A percentile compares a stretch with the other conserved stretches of the same genome.
phyloP scores from a whole-genome alignment of 2,888 invertebrate genomes.

The Agrotis exclamationis region DNA sequence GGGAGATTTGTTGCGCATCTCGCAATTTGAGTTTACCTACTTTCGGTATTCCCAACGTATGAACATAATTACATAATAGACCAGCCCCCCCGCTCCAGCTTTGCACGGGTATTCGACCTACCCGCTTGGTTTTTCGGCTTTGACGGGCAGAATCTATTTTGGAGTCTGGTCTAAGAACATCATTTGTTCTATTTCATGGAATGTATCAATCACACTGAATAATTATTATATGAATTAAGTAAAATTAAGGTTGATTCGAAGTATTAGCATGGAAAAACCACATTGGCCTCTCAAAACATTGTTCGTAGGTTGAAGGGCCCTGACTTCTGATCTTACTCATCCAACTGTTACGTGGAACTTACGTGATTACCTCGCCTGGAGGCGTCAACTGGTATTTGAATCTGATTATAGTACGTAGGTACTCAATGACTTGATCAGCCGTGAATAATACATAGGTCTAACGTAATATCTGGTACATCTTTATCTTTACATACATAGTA shows the following conservation, averaged over 20 bases:
- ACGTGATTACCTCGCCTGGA: slow-evolving; percentile 19
- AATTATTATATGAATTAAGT: no score
- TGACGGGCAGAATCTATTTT: no score
- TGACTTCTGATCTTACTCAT: slow-evolving; percentile 5
- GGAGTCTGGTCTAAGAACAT: background rate
- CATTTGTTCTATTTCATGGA: no score
- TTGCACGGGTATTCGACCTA: no score
- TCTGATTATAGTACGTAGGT: slow-evolving; percentile 18
- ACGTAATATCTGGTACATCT: no score
- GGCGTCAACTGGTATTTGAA: slow-evolving; percentile 26
- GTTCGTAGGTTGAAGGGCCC: background rate
- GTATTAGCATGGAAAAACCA: no score
- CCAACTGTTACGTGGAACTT: background rate
- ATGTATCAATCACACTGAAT: no score
- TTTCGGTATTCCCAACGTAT: background rate
- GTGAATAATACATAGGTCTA: background rate
- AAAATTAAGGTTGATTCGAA: no score
- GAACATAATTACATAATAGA: background rate
- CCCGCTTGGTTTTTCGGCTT: no score
- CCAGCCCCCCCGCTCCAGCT: no score
- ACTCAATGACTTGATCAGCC: slow-evolving; percentile 29
- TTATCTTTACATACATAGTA: no score
- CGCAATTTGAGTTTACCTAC: background rate
- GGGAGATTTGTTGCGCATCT: background rate
- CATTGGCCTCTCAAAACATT: background rate